Percentiles rank a stretch among this genome's conserved stretches.
phyloP scores from a whole-genome alignment of 2,888 invertebrate species.

The Augiades crinisus region DNA sequence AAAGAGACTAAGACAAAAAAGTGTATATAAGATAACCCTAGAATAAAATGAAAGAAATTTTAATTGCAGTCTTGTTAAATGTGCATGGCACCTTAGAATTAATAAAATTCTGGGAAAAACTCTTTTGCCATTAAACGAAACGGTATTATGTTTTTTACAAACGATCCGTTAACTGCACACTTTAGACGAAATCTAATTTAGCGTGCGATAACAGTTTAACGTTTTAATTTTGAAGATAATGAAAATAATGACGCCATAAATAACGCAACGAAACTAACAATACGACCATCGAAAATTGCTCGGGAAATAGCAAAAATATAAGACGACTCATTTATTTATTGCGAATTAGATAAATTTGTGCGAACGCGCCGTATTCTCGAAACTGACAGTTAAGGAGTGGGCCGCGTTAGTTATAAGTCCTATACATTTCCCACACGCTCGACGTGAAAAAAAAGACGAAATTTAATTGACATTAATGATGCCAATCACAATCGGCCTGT shows the following conservation, averaged over 20 bases:
- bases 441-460: constrained; percentile 12
- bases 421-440: constrained; percentile 5
- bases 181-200: constrained; percentile 15
- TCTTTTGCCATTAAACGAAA: constrained; percentile 14
- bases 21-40: too few species aligned
- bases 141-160: constrained; percentile 12
- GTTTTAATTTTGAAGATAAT: constrained; percentile 22
- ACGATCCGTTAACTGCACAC: background rate
- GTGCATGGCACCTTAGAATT: background rate
- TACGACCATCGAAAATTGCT: constrained; percentile 6
- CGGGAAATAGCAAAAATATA: constrained; percentile 1
- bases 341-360: background rate
- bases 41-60: background rate
- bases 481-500: constrained; percentile 50
- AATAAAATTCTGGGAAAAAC: background rate
- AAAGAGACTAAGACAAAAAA: too few species aligned
- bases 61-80: constrained; percentile 3
- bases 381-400: background rate
- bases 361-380: background rate
- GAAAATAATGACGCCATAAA: constrained; percentile 16
- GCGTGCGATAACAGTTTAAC: constrained; percentile 24
- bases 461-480: constrained; percentile 24
- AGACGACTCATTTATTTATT: background rate
- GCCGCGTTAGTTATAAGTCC: background rate
- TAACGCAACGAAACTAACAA: constrained; percentile 9